Base-by-base conservation (phyloP, 2,888 invertebrate genomes). In the Orthosia gothica region DNA sequence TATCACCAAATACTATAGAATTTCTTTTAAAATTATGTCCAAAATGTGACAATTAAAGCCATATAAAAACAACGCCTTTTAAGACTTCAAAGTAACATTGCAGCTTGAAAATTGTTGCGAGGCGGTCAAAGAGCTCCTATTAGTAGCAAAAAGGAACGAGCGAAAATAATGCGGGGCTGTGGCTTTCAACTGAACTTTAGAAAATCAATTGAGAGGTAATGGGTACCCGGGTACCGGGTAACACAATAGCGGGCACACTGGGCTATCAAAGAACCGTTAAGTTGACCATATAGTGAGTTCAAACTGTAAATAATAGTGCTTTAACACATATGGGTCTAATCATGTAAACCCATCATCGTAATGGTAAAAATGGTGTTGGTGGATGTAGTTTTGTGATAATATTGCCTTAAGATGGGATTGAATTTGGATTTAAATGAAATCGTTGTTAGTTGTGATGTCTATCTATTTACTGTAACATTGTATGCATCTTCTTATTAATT, bases 181-280 rank as follows among this genome's bases (percentile, higher is more conserved):
- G 55, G 76, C 71, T 79, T 72, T 67, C 49, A 58, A 59, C 47
- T 57, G 55, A 67, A 76, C 71, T 79, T 79, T 57, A 75, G 20
- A 79, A 83, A 82, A 82, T 82, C 81, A 83, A 75, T 81, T 75
- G 69, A 67, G 69, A 45, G 20, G 75, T 74, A 74, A 74, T 65
- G 55, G 78, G 64, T 70, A 66, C 69, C 47, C 68, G 61, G 52
- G 64, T 70, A 66, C 69, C 47, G 74, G 61, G 52, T 57, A 71
- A 79, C 47, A 68, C 70, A 79, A 82, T 70, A 68, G 52, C 32
- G 54, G 74, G 74, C 58, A 12, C 50, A 77, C 54, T 62, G 32
- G 47, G 12, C 79, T 79, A 79, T 82, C 66, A 83, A 83, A 75
- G 71, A 69, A 45, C 66, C 50, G 23, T 82, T 61, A 75, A 52